Evolutionary conservation across 2,113 vertebrate species (phyloP), one percentile per base, ranked within the genome.

Genomic region (Oreochromis tanganicae): DNA sequence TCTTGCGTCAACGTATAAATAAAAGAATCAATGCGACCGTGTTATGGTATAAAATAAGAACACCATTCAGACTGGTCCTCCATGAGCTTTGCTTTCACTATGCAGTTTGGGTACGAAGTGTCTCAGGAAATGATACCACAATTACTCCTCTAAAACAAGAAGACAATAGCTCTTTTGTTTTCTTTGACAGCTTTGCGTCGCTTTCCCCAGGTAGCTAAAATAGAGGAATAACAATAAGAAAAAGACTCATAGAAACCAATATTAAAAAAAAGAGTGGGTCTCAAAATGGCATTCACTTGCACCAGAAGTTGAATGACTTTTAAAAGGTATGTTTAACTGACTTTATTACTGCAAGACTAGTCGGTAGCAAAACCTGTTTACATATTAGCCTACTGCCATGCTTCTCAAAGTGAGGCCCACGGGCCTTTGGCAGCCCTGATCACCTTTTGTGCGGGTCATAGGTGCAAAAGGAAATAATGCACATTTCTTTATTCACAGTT

Each of bases 261-360:
- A 46, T 46, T 46, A 16, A 17, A 27, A 17, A 17, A 73, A 73
- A 48, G 24, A 75, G 1, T 5, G 71, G 27, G 1, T 10, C 71
- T 48, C 9, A 19, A 27, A 75, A 48, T 11, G 5, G 43, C 43
- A 1, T 48, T 29, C 21, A 46, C 41, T 73, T 73, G 71, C 24
- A 48, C 71, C 43, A 46, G 43, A 0, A 48, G 41, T 48, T 11
- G 68, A 75, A 9, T 4, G 0, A 10, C 5, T 48, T 66, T 75
- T 24, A 75, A 75, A 75, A 29, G 9, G 0, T 24, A 1, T 5
- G 12, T 71, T 1, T 27, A 48, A 27, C 21, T 29, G 5, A 46
- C 0, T 17, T 75, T 75, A 48, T 75, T 75, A 75, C 68, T 75
- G 68, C 41, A 48, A 75, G 41, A 75, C 24, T 48, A 75, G 1